Evolutionary conservation across 2,888 invertebrate genomes (phyloP).

Genomic region (Coecobrya sp.): DNA sequence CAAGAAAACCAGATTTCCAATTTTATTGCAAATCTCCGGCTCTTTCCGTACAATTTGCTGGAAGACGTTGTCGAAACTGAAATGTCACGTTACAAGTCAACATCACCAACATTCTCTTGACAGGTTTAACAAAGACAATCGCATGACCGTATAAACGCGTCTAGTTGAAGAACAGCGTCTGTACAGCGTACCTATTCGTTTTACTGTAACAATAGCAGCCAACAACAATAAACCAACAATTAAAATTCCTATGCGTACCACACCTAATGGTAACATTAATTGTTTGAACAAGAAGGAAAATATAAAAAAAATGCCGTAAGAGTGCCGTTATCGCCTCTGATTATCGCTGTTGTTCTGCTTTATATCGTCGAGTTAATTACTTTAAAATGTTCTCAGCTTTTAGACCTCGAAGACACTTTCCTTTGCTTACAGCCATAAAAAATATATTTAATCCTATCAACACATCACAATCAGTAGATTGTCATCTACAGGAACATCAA

Average conservation of each 20-base stretch:
- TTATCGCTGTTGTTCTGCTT: conserved; percentile 30
- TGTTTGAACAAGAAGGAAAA: conserved; percentile 64
- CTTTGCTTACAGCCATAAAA: conserved; percentile 49
- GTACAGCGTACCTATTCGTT: neutral
- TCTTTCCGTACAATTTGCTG: neutral
- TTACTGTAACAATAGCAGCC: conserved; percentile 28
- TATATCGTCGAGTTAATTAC: conserved; percentile 72
- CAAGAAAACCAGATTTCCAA: neutral
- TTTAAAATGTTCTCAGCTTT: conserved; percentile 63
- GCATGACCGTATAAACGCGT: too few species aligned
- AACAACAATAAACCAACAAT: conserved; percentile 37
- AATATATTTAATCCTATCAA: conserved; percentile 41
- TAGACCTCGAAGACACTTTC: conserved; percentile 70
- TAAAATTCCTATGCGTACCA: conserved; percentile 73
- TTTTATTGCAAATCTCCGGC: neutral
- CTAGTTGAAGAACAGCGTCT: too few species aligned
- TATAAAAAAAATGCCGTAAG: conserved; percentile 47
- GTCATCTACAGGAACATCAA: conserved; percentile 13
- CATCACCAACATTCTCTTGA: neutral
- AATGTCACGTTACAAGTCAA: neutral
- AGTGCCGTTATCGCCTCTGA: conserved; percentile 71
- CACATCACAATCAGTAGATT: conserved; percentile 46
- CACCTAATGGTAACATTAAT: conserved; percentile 55
- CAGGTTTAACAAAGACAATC: neutral
- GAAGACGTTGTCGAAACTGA: neutral